A percentile compares a stretch with the other conserved stretches of the same genome.
Conservation (phyloP, 2,797 vertebrate species). For the Coranthus polyacanthus region DNA sequence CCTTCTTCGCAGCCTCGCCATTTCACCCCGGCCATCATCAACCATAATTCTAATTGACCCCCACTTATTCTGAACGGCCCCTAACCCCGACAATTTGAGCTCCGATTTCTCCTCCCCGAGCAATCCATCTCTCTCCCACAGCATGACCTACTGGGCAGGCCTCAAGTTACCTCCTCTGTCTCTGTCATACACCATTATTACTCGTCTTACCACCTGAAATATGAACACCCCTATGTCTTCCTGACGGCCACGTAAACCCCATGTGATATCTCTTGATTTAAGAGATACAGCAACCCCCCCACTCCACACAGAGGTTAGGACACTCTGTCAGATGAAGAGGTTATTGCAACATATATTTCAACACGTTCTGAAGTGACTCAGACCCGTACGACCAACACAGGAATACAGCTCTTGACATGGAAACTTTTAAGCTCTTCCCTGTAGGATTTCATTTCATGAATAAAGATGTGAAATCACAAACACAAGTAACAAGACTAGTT, state of each 20-base stretch:
- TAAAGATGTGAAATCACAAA: constrained; percentile 5
- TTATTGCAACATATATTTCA: constrained; percentile 79
- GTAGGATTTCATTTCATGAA: constrained; percentile 18
- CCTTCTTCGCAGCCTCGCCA: constrained; percentile 27
- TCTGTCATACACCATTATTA: constrained; percentile 78
- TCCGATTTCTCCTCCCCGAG: constrained; percentile 76
- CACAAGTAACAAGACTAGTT: too few species aligned
- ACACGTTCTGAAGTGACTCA: constrained; percentile 63
- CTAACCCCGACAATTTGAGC: constrained; percentile 70
- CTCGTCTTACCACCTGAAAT: constrained; percentile 76
- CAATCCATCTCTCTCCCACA: constrained; percentile 78
- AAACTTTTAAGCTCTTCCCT: constrained; percentile 3
- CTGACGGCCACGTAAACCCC: constrained; percentile 57
- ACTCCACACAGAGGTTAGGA: constrained; percentile 46
- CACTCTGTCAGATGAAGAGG: constrained; percentile 57
- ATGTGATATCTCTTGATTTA: constrained; percentile 72
- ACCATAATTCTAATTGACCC: constrained; percentile 79
- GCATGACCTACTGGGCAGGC: constrained; percentile 77
- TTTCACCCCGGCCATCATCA: constrained; percentile 71
- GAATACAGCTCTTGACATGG: constrained; percentile 14
- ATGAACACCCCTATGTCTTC: constrained; percentile 70
- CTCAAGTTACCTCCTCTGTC: constrained; percentile 80
- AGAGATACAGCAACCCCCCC: constrained; percentile 50
- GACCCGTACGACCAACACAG: constrained; percentile 38
- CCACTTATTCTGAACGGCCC: constrained; percentile 66